Conservation (phyloP, 2,797 vertebrate genomes). For the Phrynocephalus vlangalii region DNA sequence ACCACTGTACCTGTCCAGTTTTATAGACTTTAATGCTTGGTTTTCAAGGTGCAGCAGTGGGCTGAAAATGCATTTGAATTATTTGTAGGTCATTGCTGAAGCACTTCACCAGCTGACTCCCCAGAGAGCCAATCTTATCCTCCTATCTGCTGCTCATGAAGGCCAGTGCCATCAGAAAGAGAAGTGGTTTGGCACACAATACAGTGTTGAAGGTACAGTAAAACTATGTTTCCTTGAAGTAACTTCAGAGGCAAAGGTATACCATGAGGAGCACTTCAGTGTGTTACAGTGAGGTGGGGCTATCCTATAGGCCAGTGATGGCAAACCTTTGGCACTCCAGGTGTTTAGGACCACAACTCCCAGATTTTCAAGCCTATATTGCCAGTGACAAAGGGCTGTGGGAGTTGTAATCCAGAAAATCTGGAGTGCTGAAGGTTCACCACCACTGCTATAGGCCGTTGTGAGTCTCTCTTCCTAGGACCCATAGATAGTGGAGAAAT, state of each 20-base stretch:
- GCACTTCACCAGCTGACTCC: constrained; percentile 86
- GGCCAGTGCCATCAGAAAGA: constrained; percentile 87
- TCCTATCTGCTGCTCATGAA: constrained; percentile 92
- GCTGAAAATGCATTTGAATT: constrained; percentile 23
- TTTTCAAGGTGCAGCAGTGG: not conserved
- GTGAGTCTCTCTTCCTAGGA: not conserved
- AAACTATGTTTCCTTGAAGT: not conserved
- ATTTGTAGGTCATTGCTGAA: constrained; percentile 85
- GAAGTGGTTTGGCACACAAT: constrained; percentile 93
- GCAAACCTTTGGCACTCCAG: too few species aligned
- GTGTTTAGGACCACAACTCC: too few species aligned
- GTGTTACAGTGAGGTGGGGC: not conserved
- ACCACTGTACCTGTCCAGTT: not conserved
- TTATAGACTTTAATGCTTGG: not conserved
- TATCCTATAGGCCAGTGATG: not conserved
- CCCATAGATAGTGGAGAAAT: not conserved
- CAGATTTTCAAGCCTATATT: too few species aligned
- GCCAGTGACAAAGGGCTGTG: too few species aligned
- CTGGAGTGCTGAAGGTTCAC: too few species aligned
- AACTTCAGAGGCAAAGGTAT: not conserved
- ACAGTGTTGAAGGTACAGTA: constrained; percentile 86
- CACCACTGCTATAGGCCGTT: not conserved
- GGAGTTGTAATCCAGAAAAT: too few species aligned
- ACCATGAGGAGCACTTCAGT: not conserved
- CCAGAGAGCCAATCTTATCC: constrained; percentile 87